Percentiles rank a stretch among this genome's conserved stretches.
phyloP scores from a whole-genome alignment of 2,113 vertebrate genomes.

The Brevimyrus niger region DNA sequence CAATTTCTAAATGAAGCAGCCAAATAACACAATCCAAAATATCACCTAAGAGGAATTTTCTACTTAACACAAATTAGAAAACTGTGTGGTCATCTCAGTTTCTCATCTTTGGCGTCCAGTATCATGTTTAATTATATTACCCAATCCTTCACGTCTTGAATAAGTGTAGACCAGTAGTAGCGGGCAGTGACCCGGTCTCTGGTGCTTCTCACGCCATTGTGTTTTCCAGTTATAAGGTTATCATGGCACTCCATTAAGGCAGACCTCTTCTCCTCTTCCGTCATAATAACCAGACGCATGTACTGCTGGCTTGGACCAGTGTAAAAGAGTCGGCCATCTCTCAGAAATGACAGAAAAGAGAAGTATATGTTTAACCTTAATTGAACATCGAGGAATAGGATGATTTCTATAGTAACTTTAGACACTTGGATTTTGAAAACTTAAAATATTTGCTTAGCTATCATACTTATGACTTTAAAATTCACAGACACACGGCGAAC shows the following conservation, averaged over 20 bases:
- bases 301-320: background rate
- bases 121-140: background rate
- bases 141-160: background rate
- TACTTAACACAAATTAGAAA: background rate
- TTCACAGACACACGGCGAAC: background rate
- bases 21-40: background rate
- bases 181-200: constrained; percentile 1
- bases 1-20: background rate
- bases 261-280: background rate
- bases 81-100: background rate
- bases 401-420: background rate
- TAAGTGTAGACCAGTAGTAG: background rate
- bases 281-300: constrained; percentile 1
- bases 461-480: background rate
- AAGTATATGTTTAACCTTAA: background rate
- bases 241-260: constrained; percentile 2
- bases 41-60: background rate
- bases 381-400: background rate
- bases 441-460: background rate
- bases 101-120: background rate
- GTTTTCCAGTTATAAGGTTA: background rate
- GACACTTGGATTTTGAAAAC: background rate
- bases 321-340: background rate
- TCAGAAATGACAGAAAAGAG: background rate
- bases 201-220: background rate